Conservation (phyloP, 1,140 invertebrate species). For the Trichonephila inaurata region DNA sequence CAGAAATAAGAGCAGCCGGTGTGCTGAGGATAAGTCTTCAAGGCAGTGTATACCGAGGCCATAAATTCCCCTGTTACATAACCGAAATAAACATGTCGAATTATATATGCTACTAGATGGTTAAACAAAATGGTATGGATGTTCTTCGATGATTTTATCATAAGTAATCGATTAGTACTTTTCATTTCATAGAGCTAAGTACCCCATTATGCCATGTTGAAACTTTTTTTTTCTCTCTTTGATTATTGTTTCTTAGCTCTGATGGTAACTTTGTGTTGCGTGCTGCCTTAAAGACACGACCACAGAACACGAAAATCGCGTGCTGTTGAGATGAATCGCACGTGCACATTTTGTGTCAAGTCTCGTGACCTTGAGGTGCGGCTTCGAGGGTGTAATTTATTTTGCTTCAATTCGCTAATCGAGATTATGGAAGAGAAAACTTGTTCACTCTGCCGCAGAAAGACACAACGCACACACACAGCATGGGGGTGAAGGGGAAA, state of each 20-base stretch:
- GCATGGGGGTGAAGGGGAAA: neutral
- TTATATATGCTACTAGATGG: neutral
- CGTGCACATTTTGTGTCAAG: constrained; percentile 27
- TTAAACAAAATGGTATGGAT: neutral
- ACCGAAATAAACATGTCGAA: neutral
- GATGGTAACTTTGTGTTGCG: neutral
- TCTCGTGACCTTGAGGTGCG: constrained; percentile 43
- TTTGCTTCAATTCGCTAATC: constrained; percentile 10
- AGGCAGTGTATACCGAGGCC: too few species aligned
- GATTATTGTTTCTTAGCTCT: too few species aligned
- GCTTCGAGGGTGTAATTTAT: constrained; percentile 25
- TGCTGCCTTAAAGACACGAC: neutral
- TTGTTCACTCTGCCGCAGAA: neutral
- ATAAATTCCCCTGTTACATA: neutral
- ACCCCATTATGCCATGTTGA: neutral
- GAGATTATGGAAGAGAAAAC: neutral
- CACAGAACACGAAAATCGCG: constrained; percentile 4
- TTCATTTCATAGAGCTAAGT: neutral
- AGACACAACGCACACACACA: neutral
- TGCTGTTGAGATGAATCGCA: neutral
- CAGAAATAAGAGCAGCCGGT: neutral
- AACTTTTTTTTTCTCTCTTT: neutral
- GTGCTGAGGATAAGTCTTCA: neutral
- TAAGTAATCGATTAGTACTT: constrained; percentile 21
- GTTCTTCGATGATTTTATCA: constrained; percentile 9